Evolutionary conservation across 2,113 vertebrate species (phyloP), one percentile per base, ranked within the genome.

Genomic region (Hyla sarda): DNA sequence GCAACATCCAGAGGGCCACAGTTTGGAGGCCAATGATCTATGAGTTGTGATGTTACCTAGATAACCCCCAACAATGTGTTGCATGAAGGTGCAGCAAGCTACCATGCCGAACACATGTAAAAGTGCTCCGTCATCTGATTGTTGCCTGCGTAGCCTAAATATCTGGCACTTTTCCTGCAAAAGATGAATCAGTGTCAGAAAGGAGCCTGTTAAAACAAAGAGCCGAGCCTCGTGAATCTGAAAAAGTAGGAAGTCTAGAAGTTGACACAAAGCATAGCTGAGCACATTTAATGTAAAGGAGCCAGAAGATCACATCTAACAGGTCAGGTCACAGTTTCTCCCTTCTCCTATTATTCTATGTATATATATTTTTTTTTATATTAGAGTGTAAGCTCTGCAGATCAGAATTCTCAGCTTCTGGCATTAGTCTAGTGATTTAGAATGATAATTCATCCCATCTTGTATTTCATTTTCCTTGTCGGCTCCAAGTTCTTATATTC

Each of bases 211-310:
- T 41, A 71, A 71, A 71, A 71, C 67, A 71, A 71, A 71, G 67
- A 19, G 67, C 67, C 9, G 67, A 71, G 67, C 67, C 67, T 71
- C 67, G 67, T 71, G 67, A 9, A 41, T 71, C 67, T 41, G 19
- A 23, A 71, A 71, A 71, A 71, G 67, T 71, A 71, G 67, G 67
- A 41, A 71, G 67, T 71, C 67, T 41, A 71, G 34, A 71, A 41
- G 23, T 37, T 23, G 41, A 71, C 67, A 71, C 67, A 41, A 71
- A 41, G 32, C 21, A 41, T 32, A 71, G 19, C 7, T 19, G 3
- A 71, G 19, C 32, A 23, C 32, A 41, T 6, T 34, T 12, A 0
- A 8, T 67, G 30, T 32, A 32, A 32, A 7, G 67, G 32, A 23
- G 67, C 32, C n/a, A 25, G 67, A 71, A 41, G 67, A 71, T 69